Conservation (phyloP, 1,140 invertebrate species). For the Drosophila pectinifera region DNA sequence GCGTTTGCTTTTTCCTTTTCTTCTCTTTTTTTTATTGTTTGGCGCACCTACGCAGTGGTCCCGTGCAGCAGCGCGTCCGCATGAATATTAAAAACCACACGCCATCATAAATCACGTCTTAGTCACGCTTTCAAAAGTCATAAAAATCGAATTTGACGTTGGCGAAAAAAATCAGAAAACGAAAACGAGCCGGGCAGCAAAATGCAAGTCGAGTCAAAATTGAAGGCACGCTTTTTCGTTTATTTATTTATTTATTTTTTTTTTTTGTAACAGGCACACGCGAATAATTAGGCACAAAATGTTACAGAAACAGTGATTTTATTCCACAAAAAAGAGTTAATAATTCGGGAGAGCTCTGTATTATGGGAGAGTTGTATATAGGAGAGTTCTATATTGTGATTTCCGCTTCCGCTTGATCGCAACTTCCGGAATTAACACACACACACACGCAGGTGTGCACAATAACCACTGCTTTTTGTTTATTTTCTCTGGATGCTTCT, state of each 20-base stretch:
- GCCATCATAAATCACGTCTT: slow-evolving; percentile 85
- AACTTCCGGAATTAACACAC: slow-evolving; percentile 50
- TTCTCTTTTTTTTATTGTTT: slow-evolving; percentile 74
- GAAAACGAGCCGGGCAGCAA: slow-evolving; percentile 29
- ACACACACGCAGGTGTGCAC: slow-evolving; percentile 11
- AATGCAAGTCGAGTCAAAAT: slow-evolving; percentile 46
- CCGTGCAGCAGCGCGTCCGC: slow-evolving; percentile 66
- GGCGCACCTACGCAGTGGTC: slow-evolving; percentile 79
- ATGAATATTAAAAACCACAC: slow-evolving; percentile 85
- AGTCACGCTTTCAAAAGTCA: slow-evolving; percentile 85
- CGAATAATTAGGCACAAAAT: slow-evolving; percentile 24
- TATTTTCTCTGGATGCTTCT: slow-evolving; percentile 52
- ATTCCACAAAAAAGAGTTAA: neutral
- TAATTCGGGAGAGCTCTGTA: neutral
- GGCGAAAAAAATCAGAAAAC: slow-evolving; percentile 43
- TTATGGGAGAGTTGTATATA: neutral
- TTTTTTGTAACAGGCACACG: slow-evolving; percentile 27
- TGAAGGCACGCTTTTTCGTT: slow-evolving; percentile 51
- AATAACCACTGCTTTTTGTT: slow-evolving; percentile 24
- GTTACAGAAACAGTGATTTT: neutral
- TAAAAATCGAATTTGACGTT: slow-evolving; percentile 84
- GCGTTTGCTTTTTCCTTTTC: slow-evolving; percentile 44
- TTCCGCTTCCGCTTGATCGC: slow-evolving; percentile 12
- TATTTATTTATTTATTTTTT: slow-evolving; percentile 11
- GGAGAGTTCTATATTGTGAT: neutral